Base-by-base conservation (phyloP, 2,113 vertebrate genomes). In the Seriola quinqueradiata region DNA sequence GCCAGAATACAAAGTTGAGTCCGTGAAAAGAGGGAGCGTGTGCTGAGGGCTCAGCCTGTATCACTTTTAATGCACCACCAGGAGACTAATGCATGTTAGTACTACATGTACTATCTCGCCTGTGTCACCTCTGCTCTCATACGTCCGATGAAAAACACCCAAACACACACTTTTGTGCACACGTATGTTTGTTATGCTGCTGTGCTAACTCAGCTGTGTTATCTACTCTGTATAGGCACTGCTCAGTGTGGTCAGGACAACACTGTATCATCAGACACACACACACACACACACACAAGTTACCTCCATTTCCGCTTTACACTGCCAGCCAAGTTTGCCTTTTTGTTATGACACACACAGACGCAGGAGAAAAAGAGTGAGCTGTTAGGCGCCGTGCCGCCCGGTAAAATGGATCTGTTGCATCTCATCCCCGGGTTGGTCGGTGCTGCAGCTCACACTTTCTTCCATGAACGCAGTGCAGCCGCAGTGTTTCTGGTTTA, bases 1-100 rank as follows among this genome's bases (percentile, higher is more conserved):
- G 58, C 68, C 82, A 79, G 74, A 70, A 84, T 40, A 40, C 67
- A 76, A 64, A 76, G 72, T 69, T 57, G 48, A 74, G 68, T 68
- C 38, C 25, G 28, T 82, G 32, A 59, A 58, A 71, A 63, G 42
- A 11, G 59, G 34, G 65, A 36, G 38, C 50, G 5, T 52, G 61
- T 42, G 38, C 36, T 0, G 48, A 74, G 54, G 25, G 55, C 42
- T 82, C 36, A 28, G 42, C 21, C 42, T 42, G 28, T 50, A 58
- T 38, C 21, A 8, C 83, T 58, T 74, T 75, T 23, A 71, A 44
- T 61, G 70, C 57, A 32, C 54, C 6, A 4, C 59, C 54, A 36
- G 57, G 38, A 65, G 44, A 55, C 40, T 70, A 59, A 85, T 73
- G 36, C 36, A 0, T 80, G 66, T 77, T 71, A 48, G 16, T 44